Base-by-base conservation (phyloP, 2,797 vertebrate species). In the Clamator glandarius region DNA sequence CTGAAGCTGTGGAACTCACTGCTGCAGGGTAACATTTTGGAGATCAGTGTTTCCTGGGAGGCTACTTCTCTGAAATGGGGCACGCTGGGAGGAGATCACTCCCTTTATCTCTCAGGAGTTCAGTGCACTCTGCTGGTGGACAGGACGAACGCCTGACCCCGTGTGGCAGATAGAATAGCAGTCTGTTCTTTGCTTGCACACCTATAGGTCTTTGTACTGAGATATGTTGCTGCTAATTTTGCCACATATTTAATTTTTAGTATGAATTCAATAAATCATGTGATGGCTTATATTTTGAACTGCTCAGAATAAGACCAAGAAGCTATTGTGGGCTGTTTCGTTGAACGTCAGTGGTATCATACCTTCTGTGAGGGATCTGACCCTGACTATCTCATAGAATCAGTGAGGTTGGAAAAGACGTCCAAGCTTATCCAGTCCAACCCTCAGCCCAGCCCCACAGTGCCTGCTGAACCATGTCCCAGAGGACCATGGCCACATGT, bases 71-170 rank as follows among this genome's bases (percentile, higher is more conserved):
- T 51, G 70, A 35, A 21, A 9, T 13, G 2, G 46, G 35, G n/a
- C 26, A 23, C 1, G 1, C 8, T 17, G 18, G 31, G 36, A 67
- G 16, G 15, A 15, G 54, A 26, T 63, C 0, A 2, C 14, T 62
- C 57, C 29, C 16, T 16, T 52, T 44, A 9, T 2, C 26, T 52
- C 41, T 24, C 46, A 28, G 46, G 52, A 5, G 31, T 61, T 69
- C 36, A 5, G 13, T 42, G 41, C 12, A 3, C 36, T n/a, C 23
- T 59, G 57, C 33, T 46, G 58, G 39, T n/a, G 69, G 62, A 19
- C 21, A 17, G 13, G 41, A 12, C 12, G 39, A 44, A 21, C 26
- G 5, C n/a, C 11, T 52, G 29, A 48, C 24, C 11, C 54, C 33
- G 26, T 39, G 0, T 11, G 52, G 51, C 46, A 25, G 25, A 35